Conservation (phyloP, 2,888 invertebrate species). For the Microctonus hyperodae region DNA sequence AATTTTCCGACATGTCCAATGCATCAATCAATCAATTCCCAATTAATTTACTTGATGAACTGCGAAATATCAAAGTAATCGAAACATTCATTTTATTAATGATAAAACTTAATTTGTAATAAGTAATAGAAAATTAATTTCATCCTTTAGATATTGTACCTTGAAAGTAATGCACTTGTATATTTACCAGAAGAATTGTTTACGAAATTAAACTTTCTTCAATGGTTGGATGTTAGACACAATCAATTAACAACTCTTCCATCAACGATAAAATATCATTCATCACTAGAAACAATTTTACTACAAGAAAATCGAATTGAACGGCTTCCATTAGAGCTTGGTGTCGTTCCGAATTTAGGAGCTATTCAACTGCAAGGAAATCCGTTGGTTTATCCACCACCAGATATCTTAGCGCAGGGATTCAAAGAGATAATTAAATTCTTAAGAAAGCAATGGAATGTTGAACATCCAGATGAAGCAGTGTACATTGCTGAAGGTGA, state of each 20-base stretch:
- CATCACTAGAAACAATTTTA: constrained; percentile 69
- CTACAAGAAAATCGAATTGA: constrained; percentile 71
- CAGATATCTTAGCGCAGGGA: constrained; percentile 66
- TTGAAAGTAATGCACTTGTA: constrained; percentile 67
- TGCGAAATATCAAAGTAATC: constrained; percentile 44
- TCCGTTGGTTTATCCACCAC: constrained; percentile 69
- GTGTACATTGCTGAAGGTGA: constrained; percentile 33
- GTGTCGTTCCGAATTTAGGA: constrained; percentile 67
- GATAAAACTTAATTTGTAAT: not conserved
- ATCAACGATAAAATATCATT: constrained; percentile 67
- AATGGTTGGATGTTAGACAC: constrained; percentile 73
- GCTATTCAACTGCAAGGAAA: constrained; percentile 71
- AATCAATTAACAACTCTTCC: constrained; percentile 69
- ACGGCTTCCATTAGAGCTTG: constrained; percentile 70
- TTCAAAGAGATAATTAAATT: constrained; percentile 61
- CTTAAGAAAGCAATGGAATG: constrained; percentile 60
- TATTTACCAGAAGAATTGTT: constrained; percentile 70
- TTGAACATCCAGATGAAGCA: constrained; percentile 50
- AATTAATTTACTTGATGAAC: constrained; percentile 39
- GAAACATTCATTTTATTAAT: not conserved
- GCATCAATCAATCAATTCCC: constrained; percentile 43
- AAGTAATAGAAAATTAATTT: not conserved
- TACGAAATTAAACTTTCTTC: constrained; percentile 65
- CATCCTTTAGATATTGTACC: constrained; percentile 64
- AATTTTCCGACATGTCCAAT: constrained; percentile 46